Base-by-base conservation (phyloP, 2,888 invertebrate species). In the Melieria picta region DNA sequence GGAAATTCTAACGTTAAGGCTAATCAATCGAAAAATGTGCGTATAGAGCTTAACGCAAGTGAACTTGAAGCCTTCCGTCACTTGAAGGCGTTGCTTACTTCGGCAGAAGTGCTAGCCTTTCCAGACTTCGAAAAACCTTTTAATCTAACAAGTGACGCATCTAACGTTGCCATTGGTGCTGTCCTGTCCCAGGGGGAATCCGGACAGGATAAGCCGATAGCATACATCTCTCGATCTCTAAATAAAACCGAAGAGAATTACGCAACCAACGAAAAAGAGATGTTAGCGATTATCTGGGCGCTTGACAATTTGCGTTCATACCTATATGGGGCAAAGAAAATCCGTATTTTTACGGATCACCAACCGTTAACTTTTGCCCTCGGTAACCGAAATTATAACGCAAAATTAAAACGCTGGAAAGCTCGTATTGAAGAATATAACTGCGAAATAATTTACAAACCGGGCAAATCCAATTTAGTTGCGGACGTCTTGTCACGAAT, bases 11-110 rank as follows among this genome's bases (percentile, higher is more conserved):
- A 65, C 13, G 47, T 72, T 7, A 74, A 69, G 45, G 60, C 55
- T 42, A 75, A 56, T 46, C 69, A 65, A 52, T 76, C 76, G 0
- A 75, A 46, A 16, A 73, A 65, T 7, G 50, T 76, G 1, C 55
- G 66, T n/a, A 72, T 74, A 7, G 43, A 48, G 3, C 63, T 71
- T 5, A 55, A 71, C 45, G 66, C 72, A 3, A 47, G 55, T 5
- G 68, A 16, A 1, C 3, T 69, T 7, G 30, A 62, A 9, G 69
- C 75, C 10, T 74, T 74, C 45, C 11, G 72, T 10, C 57, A 65
- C 6, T 16, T 75, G 3, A 76, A 72, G 46, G 11, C 16, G 7
- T 42, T 74, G 10, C 46, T 72, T 47, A 60, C 61, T n/a, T 74
- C 74, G 0, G 71, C 69, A 1, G 70, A 72, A 13, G 66, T 66